Conservation (phyloP, 2,113 vertebrate species). For the Aldabrachelys gigantea region DNA sequence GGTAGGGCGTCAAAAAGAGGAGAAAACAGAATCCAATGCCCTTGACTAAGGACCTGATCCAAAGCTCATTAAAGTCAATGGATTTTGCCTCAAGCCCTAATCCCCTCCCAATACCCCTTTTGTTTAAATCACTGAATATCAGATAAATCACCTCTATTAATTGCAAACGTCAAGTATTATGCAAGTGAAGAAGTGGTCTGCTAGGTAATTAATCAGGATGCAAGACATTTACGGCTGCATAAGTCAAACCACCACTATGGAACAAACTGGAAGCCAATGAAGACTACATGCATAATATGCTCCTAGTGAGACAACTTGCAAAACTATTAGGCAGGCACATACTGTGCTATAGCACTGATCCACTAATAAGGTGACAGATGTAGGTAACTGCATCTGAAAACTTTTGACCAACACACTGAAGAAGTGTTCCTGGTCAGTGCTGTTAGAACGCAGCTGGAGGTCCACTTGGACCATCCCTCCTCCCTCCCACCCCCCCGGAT, state of each 20-base stretch:
- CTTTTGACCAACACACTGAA: too few species aligned
- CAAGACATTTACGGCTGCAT: not conserved
- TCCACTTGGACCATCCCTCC: not conserved
- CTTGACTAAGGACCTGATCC: too few species aligned
- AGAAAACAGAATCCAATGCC: too few species aligned
- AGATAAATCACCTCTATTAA: too few species aligned
- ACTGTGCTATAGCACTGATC: not conserved
- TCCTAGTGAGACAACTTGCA: not conserved
- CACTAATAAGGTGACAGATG: not conserved
- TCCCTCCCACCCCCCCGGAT: too few species aligned
- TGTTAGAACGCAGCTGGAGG: not conserved
- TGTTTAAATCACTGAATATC: too few species aligned
- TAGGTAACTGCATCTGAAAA: too few species aligned
- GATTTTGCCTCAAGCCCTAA: too few species aligned
- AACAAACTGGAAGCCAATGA: not conserved
- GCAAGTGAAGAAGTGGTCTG: not conserved
- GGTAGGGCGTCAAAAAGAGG: too few species aligned
- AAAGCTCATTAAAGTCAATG: too few species aligned
- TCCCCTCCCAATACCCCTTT: too few species aligned
- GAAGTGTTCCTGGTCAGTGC: not conserved
- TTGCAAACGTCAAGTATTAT: not conserved
- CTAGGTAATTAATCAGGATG: not conserved
- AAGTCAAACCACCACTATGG: not conserved
- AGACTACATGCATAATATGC: not conserved
- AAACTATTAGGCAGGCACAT: not conserved